A percentile compares a stretch with the other conserved stretches of the same genome.
Conservation (phyloP, 2,888 invertebrate genomes). For the Leptinotarsa juncta region DNA sequence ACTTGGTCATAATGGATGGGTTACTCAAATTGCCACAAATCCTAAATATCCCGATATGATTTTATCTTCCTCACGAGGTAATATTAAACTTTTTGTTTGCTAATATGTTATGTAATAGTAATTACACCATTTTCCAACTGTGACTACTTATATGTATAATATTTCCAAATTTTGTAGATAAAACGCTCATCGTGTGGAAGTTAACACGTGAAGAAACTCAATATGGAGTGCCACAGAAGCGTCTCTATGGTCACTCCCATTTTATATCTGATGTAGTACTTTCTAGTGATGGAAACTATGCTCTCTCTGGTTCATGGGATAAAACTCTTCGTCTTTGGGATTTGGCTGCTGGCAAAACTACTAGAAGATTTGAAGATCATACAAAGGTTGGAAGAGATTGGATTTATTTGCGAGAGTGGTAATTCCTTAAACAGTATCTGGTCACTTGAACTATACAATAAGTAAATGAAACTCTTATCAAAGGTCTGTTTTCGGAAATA, state of each 20-base stretch:
- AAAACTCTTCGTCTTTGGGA: constrained; percentile 99
- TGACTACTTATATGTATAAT: not conserved
- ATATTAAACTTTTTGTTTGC: constrained; percentile 49
- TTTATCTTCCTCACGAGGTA: constrained; percentile 98
- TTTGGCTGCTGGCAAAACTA: constrained; percentile 95
- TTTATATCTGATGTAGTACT: constrained; percentile 99
- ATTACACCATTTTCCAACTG: too few relatives aligned
- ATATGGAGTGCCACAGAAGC: constrained; percentile 96
- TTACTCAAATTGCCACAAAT: constrained; percentile 99
- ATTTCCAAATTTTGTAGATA: constrained; percentile 72
- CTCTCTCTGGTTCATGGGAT: constrained; percentile 99
- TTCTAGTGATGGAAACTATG: constrained; percentile 99
- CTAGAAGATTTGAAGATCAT: constrained; percentile 98
- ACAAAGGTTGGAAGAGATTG: constrained; percentile 85
- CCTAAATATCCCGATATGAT: constrained; percentile 99
- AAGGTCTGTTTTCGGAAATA: constrained; percentile 24
- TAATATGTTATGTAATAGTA: not conserved
- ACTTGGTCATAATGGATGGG: constrained; percentile 98
- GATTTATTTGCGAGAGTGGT: constrained; percentile 33
- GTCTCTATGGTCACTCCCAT: constrained; percentile 97
- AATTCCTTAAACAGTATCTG: constrained; percentile 17
- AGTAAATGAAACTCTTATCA: not conserved
- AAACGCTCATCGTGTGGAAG: constrained; percentile 97
- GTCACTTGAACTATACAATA: not conserved
- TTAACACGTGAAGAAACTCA: constrained; percentile 93